These are phyloP conservation scores for Anarhynchus alexandrinus DNA, from an alignment of 2,113 vertebrate species.

Conservation along the genomic window DNA sequence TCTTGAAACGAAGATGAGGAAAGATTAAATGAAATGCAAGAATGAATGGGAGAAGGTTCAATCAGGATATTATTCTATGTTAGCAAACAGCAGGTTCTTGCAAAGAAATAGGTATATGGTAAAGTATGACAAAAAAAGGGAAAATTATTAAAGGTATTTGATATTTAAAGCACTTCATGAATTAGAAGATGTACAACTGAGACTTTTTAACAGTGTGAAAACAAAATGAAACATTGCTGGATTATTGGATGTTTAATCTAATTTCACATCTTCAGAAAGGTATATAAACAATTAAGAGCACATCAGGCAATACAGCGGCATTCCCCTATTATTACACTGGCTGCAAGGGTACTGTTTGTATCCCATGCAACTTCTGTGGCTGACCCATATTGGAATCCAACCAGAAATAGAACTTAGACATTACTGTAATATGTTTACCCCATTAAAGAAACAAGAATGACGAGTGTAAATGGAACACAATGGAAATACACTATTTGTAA, in stretches of 20 bases:
- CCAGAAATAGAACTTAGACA: background rate
- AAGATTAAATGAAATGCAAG: background rate
- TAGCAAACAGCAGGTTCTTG: background rate
- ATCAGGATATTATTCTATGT: background rate
- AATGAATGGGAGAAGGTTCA: background rate
- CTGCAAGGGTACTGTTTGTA: background rate
- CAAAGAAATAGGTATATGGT: background rate
- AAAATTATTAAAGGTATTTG: background rate
- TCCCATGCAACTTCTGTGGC: background rate
- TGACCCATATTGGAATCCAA: background rate
- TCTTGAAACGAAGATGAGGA: background rate
- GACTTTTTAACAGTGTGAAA: background rate
- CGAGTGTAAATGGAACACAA: background rate
- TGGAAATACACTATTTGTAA: background rate
- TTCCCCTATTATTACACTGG: fast-evolving
- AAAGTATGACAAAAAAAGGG: background rate
- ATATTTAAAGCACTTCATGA: background rate
- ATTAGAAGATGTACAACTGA: background rate
- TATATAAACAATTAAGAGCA: background rate
- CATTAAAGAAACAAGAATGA: background rate
- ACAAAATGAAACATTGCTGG: background rate
- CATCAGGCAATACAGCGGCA: background rate
- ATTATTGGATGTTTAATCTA: background rate
- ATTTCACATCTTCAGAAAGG: background rate
- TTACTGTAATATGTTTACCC: background rate